Evolutionary conservation across 1,140 invertebrate species (phyloP).

Genomic region (Drosophila persimilis): DNA sequence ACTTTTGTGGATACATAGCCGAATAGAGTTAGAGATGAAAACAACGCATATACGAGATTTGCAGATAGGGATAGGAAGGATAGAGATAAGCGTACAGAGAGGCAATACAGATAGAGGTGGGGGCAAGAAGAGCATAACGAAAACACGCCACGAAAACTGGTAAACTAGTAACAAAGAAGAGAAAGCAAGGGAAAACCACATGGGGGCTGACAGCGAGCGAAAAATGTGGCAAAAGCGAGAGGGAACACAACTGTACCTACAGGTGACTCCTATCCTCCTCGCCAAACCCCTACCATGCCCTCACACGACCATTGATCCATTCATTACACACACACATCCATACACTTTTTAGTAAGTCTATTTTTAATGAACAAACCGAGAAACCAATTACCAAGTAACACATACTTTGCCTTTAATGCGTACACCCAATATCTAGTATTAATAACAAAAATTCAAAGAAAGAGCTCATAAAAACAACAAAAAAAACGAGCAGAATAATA

Average conservation of each 20-base stretch:
- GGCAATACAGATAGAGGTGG: too few relatives aligned
- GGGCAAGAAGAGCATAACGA: too few relatives aligned
- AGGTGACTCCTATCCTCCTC: constrained; percentile 8
- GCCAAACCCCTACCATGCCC: constrained; percentile 5
- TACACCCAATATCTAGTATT: constrained; percentile 58
- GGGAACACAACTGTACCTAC: constrained; percentile 5
- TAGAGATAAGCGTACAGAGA: background rate
- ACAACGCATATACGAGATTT: background rate
- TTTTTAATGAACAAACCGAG: constrained; percentile 30
- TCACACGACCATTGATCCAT: constrained; percentile 14
- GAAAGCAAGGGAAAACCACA: constrained; percentile 21
- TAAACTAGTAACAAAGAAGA: constrained; percentile 18
- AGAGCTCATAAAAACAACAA: constrained; percentile 12
- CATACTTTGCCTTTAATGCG: constrained; percentile 74
- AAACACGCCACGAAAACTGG: constrained; percentile 21
- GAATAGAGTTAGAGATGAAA: constrained; percentile 1
- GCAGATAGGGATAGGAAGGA: constrained; percentile 4
- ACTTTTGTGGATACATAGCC: constrained; percentile 47
- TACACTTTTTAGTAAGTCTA: constrained; percentile 58
- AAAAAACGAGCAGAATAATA: constrained; percentile 12
- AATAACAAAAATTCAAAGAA: constrained; percentile 34
- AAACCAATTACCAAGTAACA: constrained; percentile 48
- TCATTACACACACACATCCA: constrained; percentile 29
- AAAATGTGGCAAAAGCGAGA: background rate
- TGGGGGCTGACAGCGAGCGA: constrained; percentile 8